Evolutionary conservation across 2,797 vertebrate genomes (phyloP).

Genomic region (Acestrorhynchus altus): DNA sequence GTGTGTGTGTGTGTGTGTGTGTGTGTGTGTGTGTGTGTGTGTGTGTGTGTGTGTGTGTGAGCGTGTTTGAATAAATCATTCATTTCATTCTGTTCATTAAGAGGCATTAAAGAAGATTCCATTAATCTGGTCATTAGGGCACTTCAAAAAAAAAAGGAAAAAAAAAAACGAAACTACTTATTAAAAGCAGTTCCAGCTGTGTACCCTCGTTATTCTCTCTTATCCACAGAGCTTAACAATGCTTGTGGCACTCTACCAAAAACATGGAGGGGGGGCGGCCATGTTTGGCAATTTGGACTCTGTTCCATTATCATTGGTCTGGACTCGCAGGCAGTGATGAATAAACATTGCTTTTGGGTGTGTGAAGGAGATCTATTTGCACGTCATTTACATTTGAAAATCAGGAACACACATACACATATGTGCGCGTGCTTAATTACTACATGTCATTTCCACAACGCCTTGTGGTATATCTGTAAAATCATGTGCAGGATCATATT

Average conservation of each 20-base stretch:
- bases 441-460: slow-evolving; percentile 6
- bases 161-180: slow-evolving; percentile 74
- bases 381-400: slow-evolving; percentile 73
- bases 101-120: slow-evolving; percentile 80
- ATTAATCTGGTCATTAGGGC: slow-evolving; percentile 86
- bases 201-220: slow-evolving; percentile 74
- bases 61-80: slow-evolving; percentile 59
- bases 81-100: slow-evolving; percentile 78
- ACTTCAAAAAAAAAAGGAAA: slow-evolving; percentile 78
- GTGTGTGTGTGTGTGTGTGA: slow-evolving; percentile 37
- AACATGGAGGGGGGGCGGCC: slow-evolving; percentile 65
- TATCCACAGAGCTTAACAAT: slow-evolving; percentile 75
- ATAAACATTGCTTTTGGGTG: slow-evolving; percentile 78
- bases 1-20: slow-evolving; percentile 26
- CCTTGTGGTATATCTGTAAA: background rate
- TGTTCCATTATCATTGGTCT: slow-evolving; percentile 71
- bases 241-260: slow-evolving; percentile 78
- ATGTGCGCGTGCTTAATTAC: slow-evolving; percentile 23
- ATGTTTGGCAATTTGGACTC: slow-evolving; percentile 75
- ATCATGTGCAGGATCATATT: slow-evolving; percentile 8
- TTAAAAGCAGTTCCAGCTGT: slow-evolving; percentile 84
- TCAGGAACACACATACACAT: background rate
- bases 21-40: slow-evolving; percentile 32
- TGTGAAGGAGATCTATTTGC: slow-evolving; percentile 73
- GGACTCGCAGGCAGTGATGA: slow-evolving; percentile 74